Conservation (phyloP, 2,113 vertebrate genomes). For the Clarias gariepinus region DNA sequence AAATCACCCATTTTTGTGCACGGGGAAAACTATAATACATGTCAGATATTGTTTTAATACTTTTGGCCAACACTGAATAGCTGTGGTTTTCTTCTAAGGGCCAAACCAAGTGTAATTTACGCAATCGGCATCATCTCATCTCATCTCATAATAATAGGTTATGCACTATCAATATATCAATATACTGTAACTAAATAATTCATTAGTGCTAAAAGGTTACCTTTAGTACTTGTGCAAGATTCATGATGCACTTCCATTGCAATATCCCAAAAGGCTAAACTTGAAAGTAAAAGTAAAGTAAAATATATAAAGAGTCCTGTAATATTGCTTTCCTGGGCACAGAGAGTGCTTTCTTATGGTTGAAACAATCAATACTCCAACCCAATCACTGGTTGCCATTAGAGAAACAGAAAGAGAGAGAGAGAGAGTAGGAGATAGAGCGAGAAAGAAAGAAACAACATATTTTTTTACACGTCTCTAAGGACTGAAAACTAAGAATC, state of each 20-base stretch:
- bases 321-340: background rate
- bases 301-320: background rate
- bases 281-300: background rate
- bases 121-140: background rate
- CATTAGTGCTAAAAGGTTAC: background rate
- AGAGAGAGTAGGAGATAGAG: too few species aligned
- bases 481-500: background rate
- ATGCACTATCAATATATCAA: background rate
- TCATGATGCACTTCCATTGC: background rate
- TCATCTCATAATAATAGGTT: background rate
- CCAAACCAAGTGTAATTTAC: background rate
- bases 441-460: background rate
- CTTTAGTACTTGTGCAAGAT: background rate
- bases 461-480: conserved; percentile 19
- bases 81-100: background rate
- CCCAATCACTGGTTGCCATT: conserved; percentile 41
- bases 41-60: too few species aligned
- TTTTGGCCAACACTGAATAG: too few species aligned
- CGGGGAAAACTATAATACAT: too few species aligned
- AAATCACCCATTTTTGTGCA: too few species aligned
- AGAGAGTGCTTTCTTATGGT: conserved; percentile 1
- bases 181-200: conserved; percentile 14
- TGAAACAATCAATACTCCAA: conserved; percentile 5
- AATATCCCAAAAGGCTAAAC: background rate
- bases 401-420: background rate